phyloP scores from a whole-genome alignment of 2,797 vertebrate genomes.

The Acipenser transmontanus region DNA sequence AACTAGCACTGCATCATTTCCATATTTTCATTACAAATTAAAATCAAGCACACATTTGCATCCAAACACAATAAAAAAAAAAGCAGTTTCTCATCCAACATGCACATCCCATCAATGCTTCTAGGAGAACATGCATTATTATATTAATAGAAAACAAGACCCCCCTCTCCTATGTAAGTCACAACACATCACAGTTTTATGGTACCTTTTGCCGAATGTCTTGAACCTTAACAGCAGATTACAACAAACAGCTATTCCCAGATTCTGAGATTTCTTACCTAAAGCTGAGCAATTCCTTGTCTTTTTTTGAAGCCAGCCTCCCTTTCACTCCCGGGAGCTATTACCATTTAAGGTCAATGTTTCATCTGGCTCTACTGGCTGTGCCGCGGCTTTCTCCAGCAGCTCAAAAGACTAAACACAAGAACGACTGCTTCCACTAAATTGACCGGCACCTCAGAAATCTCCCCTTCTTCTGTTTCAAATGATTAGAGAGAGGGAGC shows the following conservation, averaged over 20 bases:
- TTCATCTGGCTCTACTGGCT: slow-evolving; percentile 78
- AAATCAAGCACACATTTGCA: background rate
- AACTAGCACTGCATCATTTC: background rate
- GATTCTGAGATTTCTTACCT: slow-evolving; percentile 63
- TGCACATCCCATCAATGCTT: background rate
- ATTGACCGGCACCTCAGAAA: slow-evolving; percentile 32
- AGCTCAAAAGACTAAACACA: slow-evolving; percentile 34
- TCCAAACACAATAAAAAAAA: background rate
- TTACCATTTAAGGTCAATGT: slow-evolving; percentile 99
- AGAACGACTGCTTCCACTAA: slow-evolving; percentile 34
- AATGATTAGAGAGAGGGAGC: slow-evolving; percentile 33
- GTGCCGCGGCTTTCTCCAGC: slow-evolving; percentile 51
- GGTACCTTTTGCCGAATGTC: slow-evolving; percentile 69
- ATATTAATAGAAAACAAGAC: slow-evolving; percentile 22
- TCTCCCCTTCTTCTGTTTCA: slow-evolving; percentile 23
- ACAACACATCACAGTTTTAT: slow-evolving; percentile 27
- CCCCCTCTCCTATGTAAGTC: background rate
- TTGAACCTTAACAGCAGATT: slow-evolving; percentile 47
- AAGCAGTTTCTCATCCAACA: background rate
- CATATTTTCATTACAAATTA: background rate
- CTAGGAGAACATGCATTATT: background rate
- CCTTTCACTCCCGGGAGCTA: slow-evolving; percentile 96
- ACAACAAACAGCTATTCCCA: slow-evolving; percentile 37
- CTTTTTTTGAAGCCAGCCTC: slow-evolving; percentile 80
- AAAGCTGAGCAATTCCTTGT: slow-evolving; percentile 70